Evolutionary conservation across 2,113 vertebrate genomes (phyloP).

Genomic region (Corythoichthys haematopterus): DNA sequence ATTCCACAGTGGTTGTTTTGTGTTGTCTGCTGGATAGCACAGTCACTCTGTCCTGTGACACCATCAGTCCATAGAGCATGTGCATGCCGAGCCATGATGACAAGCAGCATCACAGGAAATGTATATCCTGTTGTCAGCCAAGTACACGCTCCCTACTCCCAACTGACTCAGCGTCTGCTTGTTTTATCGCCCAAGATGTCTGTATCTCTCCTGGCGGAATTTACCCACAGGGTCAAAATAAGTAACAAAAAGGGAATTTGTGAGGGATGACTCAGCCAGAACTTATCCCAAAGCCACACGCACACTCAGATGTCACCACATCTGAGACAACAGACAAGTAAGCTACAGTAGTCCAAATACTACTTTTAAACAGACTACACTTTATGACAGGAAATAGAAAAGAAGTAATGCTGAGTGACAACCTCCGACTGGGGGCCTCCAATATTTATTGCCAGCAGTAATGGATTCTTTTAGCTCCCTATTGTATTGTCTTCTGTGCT

Average conservation of each 20-base stretch:
- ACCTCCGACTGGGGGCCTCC: slow-evolving; percentile 29
- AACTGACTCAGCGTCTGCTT: slow-evolving; percentile 17
- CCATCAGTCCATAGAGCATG: neutral
- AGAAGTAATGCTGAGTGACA: slow-evolving; percentile 43
- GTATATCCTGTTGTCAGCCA: slow-evolving; percentile 37
- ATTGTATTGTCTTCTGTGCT: slow-evolving; percentile 28
- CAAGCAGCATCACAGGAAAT: slow-evolving; percentile 38
- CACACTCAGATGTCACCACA: slow-evolving; percentile 2
- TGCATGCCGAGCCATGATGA: slow-evolving; percentile 16
- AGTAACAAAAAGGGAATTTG: neutral
- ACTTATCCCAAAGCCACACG: neutral
- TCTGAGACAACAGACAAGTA: slow-evolving; percentile 8
- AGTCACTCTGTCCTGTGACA: slow-evolving; percentile 7
- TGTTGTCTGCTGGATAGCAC: slow-evolving; percentile 14
- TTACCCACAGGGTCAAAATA: slow-evolving; percentile 5
- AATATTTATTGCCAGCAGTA: slow-evolving; percentile 40
- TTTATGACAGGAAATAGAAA: slow-evolving; percentile 42
- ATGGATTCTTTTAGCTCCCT: slow-evolving; percentile 45
- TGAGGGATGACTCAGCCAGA: slow-evolving; percentile 5
- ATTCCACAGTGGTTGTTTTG: slow-evolving; percentile 24
- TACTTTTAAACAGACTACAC: slow-evolving; percentile 47
- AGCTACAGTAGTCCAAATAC: neutral
- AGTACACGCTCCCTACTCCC: slow-evolving; percentile 22
- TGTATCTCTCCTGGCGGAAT: neutral
- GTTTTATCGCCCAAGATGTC: slow-evolving; percentile 13